Conservation (phyloP, 2,797 vertebrate species). For the Etheostoma nigrum region DNA sequence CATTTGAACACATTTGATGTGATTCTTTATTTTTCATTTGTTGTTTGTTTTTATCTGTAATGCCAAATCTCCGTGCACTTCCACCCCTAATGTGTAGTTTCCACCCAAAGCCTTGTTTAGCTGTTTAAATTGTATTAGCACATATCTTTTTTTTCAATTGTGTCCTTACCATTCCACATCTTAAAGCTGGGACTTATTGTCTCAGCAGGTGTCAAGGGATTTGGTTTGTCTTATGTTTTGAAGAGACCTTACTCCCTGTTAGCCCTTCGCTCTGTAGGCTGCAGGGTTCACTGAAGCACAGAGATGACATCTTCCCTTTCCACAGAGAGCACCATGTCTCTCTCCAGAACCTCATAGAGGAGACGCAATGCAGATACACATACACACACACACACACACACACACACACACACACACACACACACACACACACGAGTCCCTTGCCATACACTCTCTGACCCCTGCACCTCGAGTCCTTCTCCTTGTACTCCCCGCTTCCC, state of each 20-base stretch:
- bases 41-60: neutral
- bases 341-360: constrained; percentile 44
- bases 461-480: constrained; percentile 58
- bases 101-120: neutral
- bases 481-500: constrained; percentile 51
- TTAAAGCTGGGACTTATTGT: constrained; percentile 48
- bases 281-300: constrained; percentile 84
- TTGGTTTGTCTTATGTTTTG: constrained; percentile 47
- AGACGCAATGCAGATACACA: constrained; percentile 31
- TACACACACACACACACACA: constrained; percentile 13
- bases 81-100: neutral
- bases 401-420: constrained; percentile 27
- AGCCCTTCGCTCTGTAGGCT: constrained; percentile 50
- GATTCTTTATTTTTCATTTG: neutral
- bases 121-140: constrained; percentile 8
- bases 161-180: constrained; percentile 12
- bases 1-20: neutral
- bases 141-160: constrained; percentile 14
- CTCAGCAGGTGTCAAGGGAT: constrained; percentile 57
- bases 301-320: constrained; percentile 80
- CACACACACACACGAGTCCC: constrained; percentile 27
- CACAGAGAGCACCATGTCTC: constrained; percentile 78
- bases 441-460: constrained; percentile 60
- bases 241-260: constrained; percentile 55
- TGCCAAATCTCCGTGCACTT: neutral